These are phyloP conservation scores for Vireo altiloquus DNA, from an alignment of 2,113 vertebrate species.

Conservation along the genomic window DNA sequence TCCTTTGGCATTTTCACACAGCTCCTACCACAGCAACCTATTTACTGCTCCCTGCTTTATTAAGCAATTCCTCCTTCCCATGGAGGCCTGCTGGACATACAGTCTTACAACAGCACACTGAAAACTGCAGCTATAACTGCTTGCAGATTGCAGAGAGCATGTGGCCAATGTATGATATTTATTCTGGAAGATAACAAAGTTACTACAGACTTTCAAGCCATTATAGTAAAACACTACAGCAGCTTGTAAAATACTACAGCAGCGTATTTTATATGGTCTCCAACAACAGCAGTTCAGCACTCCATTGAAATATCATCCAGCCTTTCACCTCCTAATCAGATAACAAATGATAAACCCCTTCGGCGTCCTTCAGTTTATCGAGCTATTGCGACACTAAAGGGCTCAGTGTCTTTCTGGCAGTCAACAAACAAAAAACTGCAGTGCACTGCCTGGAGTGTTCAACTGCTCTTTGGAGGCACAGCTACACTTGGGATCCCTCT, in stretches of 20 bases:
- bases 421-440: background rate
- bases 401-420: background rate
- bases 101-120: background rate
- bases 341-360: background rate
- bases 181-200: background rate
- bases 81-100: background rate
- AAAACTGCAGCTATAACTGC: background rate
- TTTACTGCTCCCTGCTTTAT: background rate
- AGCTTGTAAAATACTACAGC: background rate
- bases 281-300: background rate
- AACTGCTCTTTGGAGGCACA: background rate
- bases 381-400: background rate
- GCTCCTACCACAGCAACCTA: background rate
- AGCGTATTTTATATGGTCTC: background rate
- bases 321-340: slow-evolving; percentile 32
- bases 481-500: background rate
- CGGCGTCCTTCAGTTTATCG: background rate
- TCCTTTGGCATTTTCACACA: background rate
- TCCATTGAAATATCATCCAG: background rate
- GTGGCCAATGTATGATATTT: background rate
- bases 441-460: background rate
- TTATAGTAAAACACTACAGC: background rate
- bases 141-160: background rate
- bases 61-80: background rate
- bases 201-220: background rate